Percentiles rank a stretch among this genome's conserved stretches.
Evolutionary conservation across 92 coral and sea anemone species (phyloP).

Genomic region (Zoanthus sansibaricus): DNA sequence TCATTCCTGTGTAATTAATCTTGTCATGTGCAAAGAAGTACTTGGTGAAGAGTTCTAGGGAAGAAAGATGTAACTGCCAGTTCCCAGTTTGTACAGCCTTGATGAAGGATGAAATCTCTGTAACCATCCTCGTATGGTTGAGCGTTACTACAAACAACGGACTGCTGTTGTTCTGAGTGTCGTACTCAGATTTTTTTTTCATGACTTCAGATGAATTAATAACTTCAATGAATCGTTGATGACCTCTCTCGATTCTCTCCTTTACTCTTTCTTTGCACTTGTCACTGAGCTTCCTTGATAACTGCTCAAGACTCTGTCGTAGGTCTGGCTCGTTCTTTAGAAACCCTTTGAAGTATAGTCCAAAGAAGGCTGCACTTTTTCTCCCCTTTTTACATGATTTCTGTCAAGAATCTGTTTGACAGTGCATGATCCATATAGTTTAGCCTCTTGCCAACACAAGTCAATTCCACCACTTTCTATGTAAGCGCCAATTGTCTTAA

Average conservation of each 20-base stretch:
- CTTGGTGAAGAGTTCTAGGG: too few species aligned
- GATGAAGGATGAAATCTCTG: slow-evolving; percentile 54
- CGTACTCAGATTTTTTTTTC: slow-evolving; percentile 25
- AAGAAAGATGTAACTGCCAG: too few species aligned
- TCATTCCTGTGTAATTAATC: not conserved
- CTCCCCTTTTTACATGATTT: slow-evolving; percentile 65
- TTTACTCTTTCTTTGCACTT: too few species aligned
- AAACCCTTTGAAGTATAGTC: slow-evolving; percentile 60
- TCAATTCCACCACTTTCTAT: not conserved
- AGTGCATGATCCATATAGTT: not conserved
- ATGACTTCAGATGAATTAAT: not conserved
- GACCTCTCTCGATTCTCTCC: too few species aligned
- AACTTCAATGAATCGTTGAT: not conserved
- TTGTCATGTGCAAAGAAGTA: not conserved
- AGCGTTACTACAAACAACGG: not conserved
- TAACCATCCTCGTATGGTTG: slow-evolving; percentile 66
- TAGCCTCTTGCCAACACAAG: slow-evolving; percentile 64
- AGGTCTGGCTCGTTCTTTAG: slow-evolving; percentile 34
- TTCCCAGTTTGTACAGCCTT: slow-evolving; percentile 20
- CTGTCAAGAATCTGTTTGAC: not conserved
- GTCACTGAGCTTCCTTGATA: too few species aligned
- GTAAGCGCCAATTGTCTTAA: slow-evolving; percentile 44
- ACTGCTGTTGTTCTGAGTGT: slow-evolving; percentile 34
- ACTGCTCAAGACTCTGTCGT: not conserved
- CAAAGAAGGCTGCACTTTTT: slow-evolving; percentile 45